phyloP scores from a whole-genome alignment of 2,797 vertebrate genomes.

The Cirrhinus mrigala region DNA sequence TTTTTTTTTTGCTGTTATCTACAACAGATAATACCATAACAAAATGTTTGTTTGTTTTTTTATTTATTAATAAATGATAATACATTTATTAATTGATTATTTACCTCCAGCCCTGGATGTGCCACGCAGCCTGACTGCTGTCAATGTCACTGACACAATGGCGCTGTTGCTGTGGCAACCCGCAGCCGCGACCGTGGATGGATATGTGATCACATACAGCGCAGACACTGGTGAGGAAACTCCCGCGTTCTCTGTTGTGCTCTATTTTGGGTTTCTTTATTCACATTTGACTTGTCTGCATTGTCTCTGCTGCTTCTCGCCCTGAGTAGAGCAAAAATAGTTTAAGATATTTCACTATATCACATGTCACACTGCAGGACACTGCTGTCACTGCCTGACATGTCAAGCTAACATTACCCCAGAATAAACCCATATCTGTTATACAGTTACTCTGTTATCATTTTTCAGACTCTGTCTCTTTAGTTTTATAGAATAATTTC shows the following conservation, averaged over 20 bases:
- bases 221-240: conserved; percentile 80
- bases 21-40: not conserved
- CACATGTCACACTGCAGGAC: not conserved
- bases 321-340: not conserved
- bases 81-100: not conserved
- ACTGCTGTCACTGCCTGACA: not conserved
- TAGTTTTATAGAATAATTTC: not conserved
- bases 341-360: not conserved
- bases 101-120: conserved; percentile 84
- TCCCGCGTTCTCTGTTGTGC: not conserved
- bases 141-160: conserved; percentile 88
- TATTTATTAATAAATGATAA: not conserved
- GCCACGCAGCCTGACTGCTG: conserved; percentile 81
- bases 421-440: not conserved
- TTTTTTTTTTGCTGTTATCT: too few species aligned
- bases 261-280: not conserved
- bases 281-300: not conserved
- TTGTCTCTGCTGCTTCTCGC: not conserved
- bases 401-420: not conserved
- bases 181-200: conserved; percentile 87
- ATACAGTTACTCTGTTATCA: not conserved
- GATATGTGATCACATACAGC: conserved; percentile 87
- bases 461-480: not conserved
- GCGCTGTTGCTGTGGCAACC: conserved; percentile 92
- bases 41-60: not conserved